A percentile compares a stretch with the other conserved stretches of the same genome.
Conservation (phyloP, 2,797 vertebrate species). For the Poliocrania exsul region DNA sequence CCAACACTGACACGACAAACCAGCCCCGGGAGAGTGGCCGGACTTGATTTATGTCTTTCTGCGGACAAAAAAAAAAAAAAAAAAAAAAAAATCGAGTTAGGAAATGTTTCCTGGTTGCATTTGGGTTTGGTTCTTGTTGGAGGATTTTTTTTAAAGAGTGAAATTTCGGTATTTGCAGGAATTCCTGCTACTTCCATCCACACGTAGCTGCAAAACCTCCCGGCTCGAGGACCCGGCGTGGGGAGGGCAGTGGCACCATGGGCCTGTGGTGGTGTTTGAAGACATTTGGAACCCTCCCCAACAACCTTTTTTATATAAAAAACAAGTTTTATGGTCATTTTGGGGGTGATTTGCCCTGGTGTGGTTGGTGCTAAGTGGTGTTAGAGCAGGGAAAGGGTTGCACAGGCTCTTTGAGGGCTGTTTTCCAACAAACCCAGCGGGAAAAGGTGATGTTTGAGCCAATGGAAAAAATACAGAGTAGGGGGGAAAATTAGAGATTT, state of each 20-base stretch:
- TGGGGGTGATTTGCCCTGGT: accelerated
- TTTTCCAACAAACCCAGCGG: neutral
- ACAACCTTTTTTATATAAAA: neutral
- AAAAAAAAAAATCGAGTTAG: neutral
- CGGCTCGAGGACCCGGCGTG: accelerated
- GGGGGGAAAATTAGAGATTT: accelerated
- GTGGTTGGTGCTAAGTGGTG: accelerated
- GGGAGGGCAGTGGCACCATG: neutral
- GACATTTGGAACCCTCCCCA: neutral
- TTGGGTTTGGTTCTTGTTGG: neutral
- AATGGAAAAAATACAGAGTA: neutral
- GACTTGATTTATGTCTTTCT: neutral
- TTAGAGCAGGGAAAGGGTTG: neutral
- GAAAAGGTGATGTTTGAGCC: neutral
- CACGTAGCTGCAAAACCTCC: neutral
- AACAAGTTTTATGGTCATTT: neutral
- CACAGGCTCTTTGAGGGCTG: neutral
- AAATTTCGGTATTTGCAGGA: neutral
- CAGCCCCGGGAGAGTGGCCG: neutral
- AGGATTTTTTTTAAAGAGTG: neutral
- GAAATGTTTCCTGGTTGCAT: neutral
- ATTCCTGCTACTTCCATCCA: neutral
- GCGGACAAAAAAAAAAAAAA: accelerated
- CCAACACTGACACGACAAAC: neutral
- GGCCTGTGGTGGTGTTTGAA: neutral